Evolutionary conservation across 2,113 vertebrate species (phyloP).

Genomic region (Phodopus roborovskii): DNA sequence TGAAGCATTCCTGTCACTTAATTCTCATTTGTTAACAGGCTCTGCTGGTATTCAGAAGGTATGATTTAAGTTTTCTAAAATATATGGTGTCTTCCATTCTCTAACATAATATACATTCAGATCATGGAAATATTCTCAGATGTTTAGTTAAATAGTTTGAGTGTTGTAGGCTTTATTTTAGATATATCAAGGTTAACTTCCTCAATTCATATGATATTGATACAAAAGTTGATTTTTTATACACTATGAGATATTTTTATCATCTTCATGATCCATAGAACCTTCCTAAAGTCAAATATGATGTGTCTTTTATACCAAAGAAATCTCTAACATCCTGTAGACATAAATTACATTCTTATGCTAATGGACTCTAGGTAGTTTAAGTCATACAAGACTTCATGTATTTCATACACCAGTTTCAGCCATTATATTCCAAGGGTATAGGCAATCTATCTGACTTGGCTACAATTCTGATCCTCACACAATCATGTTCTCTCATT

Average conservation of each 20-base stretch:
- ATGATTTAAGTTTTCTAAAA: neutral
- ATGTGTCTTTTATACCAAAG: neutral
- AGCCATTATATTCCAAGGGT: neutral
- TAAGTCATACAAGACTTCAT: neutral
- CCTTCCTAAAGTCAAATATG: neutral
- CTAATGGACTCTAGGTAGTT: too few species aligned
- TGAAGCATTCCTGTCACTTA: neutral
- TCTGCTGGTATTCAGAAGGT: neutral
- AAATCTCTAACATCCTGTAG: neutral
- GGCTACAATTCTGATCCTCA: neutral
- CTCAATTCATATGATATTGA: neutral
- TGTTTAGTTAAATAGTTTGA: neutral
- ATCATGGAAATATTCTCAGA: neutral
- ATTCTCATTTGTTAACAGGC: too few species aligned
- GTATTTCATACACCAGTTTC: neutral
- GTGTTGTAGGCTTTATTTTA: neutral
- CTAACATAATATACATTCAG: neutral
- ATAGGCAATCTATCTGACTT: neutral
- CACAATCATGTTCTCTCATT: neutral
- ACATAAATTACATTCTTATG: neutral
- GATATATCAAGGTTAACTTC: neutral
- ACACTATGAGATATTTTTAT: too few species aligned
- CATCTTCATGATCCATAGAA: too few species aligned
- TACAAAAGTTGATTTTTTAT: neutral
- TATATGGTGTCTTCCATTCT: neutral